Conservation (phyloP, 2,888 invertebrate species). For the Agrotis segetum region DNA sequence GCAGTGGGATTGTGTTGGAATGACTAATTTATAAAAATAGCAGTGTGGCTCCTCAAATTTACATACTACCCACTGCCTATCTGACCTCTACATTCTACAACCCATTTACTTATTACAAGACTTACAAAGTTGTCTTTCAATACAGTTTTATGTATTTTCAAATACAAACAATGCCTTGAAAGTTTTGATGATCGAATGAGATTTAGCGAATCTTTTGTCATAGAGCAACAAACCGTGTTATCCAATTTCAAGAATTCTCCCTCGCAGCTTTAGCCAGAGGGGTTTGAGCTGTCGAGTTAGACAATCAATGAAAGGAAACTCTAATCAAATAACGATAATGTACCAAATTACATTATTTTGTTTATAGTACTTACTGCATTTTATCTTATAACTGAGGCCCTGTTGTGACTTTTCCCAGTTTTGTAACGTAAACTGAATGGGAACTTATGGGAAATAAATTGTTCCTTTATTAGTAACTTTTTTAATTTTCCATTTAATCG, state of each 20-base stretch:
- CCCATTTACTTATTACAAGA: background rate
- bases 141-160: conserved; percentile 14
- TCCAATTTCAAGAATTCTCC: conserved; percentile 79
- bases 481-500: no score
- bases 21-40: no score
- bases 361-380: conserved; percentile 19
- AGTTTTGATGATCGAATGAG: conserved; percentile 63
- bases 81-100: background rate
- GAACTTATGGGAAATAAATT: no score
- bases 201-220: conserved; percentile 72
- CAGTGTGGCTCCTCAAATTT: no score
- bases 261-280: conserved; percentile 63
- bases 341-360: conserved; percentile 40
- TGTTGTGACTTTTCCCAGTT: no score
- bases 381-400: conserved; percentile 6
- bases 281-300: conserved; percentile 49
- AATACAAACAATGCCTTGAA: conserved; percentile 39
- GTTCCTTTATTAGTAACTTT: no score
- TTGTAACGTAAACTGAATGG: no score
- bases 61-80: background rate
- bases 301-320: conserved; percentile 69
- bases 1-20: no score
- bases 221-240: conserved; percentile 78
- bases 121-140: background rate
- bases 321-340: conserved; percentile 68